Conservation (phyloP, 2,113 vertebrate genomes). For the Sapayoa aenigma region DNA sequence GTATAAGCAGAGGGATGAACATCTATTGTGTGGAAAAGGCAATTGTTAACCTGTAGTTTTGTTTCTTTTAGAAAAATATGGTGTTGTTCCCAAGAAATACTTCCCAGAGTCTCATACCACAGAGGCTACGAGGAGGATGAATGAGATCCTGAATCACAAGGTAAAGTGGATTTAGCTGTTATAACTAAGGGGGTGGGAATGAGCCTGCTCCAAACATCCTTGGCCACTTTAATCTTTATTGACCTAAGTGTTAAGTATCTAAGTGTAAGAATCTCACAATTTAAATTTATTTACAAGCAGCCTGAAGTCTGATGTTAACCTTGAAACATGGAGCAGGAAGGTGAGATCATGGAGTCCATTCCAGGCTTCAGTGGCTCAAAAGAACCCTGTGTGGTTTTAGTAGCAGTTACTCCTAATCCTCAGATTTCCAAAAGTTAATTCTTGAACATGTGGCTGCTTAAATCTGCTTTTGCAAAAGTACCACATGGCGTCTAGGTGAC, state of each 20-base stretch:
- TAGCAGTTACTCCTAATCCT: background rate
- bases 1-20: background rate
- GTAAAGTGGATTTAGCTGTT: constrained; percentile 57
- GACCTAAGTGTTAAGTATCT: background rate
- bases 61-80: constrained; percentile 87
- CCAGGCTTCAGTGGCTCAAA: background rate
- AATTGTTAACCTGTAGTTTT: background rate
- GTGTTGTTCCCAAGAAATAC: constrained; percentile 94
- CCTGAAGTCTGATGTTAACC: background rate
- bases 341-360: background rate
- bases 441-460: background rate
- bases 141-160: constrained; percentile 97
- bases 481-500: background rate
- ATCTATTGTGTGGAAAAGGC: background rate
- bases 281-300: background rate
- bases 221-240: background rate
- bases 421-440: background rate
- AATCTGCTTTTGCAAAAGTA: background rate
- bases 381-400: background rate
- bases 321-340: background rate
- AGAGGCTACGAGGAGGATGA: constrained; percentile 95
- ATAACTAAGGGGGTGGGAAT: background rate
- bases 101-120: constrained; percentile 96
- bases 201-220: background rate
- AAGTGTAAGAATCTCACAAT: background rate